Base-by-base conservation (phyloP, 2,888 invertebrate species). In the Tribolium freemani region DNA sequence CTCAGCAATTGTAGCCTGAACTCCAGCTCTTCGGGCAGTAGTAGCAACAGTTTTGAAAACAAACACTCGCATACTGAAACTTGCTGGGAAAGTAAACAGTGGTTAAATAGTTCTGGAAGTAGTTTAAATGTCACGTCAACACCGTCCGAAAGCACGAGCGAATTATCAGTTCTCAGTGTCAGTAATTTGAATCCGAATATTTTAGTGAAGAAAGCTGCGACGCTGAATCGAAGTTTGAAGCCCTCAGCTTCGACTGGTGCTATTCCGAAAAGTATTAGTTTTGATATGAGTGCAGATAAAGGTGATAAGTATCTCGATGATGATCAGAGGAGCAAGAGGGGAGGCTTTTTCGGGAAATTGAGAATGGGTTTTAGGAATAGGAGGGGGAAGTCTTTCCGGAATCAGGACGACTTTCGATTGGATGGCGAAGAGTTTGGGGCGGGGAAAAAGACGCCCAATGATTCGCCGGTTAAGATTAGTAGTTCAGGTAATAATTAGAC, bases 181-280 rank as follows among this genome's bases (percentile, higher is more conserved):
- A 80, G 77, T 45, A 82, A 82, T 64, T 45, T 76, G 21, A 72
- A 76, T 69, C 76, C 77, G 5, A 63, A 63, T n/a, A 50, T 54
- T 10, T 9, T 56, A 13, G 21, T 57, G 11, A 79, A 78, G 53
- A 76, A 75, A 38, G 66, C 73, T 1, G 56, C 60, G 10, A 70
- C 75, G 4, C 46, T 68, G 6, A 50, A 26, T 13, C 38, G 66
- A 5, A 73, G 78, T 9, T 73, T 84, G 46, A 90, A 89, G 77
- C 88, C 89, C 0, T 86, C 85, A 2, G 88, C 89, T 13, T 92
- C 93, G 0, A 94, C 94, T 0, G 96, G 96, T 0, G 94, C 96
- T 1, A 96, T 96, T 81, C 95, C 96, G 0, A 96, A 96, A 87
- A 96, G 95, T 82, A 96, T 96, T 79, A 96, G 95, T 84, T 96